Percentiles rank a stretch among this genome's conserved stretches.
Evolutionary conservation across 2,113 vertebrate species (phyloP).

Genomic region (Rhizomys pruinosus): DNA sequence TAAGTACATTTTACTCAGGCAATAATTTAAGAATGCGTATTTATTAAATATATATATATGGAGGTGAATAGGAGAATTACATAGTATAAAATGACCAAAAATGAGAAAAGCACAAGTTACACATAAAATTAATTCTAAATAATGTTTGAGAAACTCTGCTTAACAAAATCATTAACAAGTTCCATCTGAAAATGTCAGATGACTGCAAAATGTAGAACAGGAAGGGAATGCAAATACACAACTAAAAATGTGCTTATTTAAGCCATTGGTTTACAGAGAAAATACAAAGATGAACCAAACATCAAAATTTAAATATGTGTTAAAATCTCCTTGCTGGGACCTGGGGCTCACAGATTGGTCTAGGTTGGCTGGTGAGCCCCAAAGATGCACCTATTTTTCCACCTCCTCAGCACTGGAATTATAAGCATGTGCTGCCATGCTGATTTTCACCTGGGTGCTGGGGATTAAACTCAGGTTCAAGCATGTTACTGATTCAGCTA

Average conservation of each 20-base stretch:
- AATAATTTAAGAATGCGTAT: not conserved
- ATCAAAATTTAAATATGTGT: not conserved
- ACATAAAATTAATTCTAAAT: not conserved
- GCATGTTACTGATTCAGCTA: no score
- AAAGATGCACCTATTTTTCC: no score
- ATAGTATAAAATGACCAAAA: not conserved
- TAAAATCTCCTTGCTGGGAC: no score
- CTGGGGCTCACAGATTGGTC: no score
- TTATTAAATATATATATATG: not conserved
- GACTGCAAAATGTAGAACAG: not conserved
- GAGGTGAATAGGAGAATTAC: not conserved
- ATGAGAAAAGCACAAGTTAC: not conserved
- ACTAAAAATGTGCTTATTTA: not conserved
- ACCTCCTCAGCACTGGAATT: no score
- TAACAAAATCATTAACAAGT: not conserved
- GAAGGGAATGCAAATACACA: not conserved
- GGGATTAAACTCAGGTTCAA: no score
- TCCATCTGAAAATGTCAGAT: not conserved
- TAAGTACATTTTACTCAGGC: not conserved
- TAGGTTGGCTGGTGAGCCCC: no score
- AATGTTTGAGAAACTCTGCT: not conserved
- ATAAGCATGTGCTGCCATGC: no score
- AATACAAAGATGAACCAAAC: not conserved
- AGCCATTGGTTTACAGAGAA: not conserved
- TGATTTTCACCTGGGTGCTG: no score